These are phyloP conservation scores for Brachionus manjavacas DNA, from an alignment of 1,140 invertebrate species.

Conservation along the genomic window DNA sequence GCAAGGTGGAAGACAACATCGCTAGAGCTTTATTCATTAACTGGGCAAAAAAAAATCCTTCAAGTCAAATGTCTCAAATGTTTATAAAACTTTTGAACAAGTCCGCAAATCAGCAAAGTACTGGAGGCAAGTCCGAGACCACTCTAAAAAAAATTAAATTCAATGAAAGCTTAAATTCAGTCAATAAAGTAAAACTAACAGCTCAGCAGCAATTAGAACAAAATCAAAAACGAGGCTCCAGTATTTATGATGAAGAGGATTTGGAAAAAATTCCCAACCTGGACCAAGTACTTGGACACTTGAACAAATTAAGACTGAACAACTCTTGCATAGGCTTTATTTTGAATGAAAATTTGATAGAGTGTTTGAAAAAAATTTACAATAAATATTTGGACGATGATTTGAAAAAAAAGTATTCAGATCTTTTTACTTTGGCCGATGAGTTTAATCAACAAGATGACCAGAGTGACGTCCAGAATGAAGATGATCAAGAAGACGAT, in stretches of 20 bases:
- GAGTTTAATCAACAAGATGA: background rate
- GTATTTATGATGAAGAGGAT: slow-evolving; percentile 26
- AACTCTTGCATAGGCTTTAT: slow-evolving; percentile 1
- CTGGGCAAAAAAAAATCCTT: slow-evolving; percentile 5
- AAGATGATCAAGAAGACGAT: slow-evolving; percentile 20
- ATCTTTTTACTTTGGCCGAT: slow-evolving; percentile 34
- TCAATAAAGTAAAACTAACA: slow-evolving; percentile 21
- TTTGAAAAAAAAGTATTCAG: slow-evolving; percentile 37
- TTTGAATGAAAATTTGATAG: background rate
- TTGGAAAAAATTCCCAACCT: slow-evolving; percentile 26
- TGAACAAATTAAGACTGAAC: slow-evolving; percentile 32
- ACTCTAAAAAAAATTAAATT: slow-evolving; percentile 20
- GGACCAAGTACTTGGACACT: slow-evolving; percentile 4
- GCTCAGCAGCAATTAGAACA: slow-evolving; percentile 35
- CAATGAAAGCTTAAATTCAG: slow-evolving; percentile 1
- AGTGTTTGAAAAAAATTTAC: slow-evolving; percentile 31
- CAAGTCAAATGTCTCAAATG: slow-evolving; percentile 21
- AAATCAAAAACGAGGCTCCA: background rate
- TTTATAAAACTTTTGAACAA: slow-evolving; percentile 19
- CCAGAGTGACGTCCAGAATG: background rate
- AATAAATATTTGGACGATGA: slow-evolving; percentile 36
- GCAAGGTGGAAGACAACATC: slow-evolving; percentile 13
- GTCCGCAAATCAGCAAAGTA: background rate
- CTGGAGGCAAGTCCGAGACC: background rate
- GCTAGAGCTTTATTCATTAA: background rate